Evolutionary conservation across 2,888 invertebrate species (phyloP).

Genomic region (Drosophila borborema): DNA sequence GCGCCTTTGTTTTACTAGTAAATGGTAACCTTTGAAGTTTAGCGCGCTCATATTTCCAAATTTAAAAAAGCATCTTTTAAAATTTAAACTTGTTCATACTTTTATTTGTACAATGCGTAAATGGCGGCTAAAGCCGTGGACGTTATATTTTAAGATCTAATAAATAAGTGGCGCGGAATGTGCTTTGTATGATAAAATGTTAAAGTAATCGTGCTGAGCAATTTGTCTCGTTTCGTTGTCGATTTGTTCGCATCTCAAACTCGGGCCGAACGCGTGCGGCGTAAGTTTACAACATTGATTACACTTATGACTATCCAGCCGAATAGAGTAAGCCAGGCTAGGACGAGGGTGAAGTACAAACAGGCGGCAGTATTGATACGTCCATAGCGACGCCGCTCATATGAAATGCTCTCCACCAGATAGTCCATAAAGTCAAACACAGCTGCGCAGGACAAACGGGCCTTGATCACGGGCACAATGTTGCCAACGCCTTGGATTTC

Average conservation of each 20-base stretch:
- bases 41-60: background rate
- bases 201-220: constrained; percentile 43
- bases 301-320: constrained; percentile 87
- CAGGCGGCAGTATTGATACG: constrained; percentile 91
- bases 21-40: background rate
- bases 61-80: background rate
- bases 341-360: constrained; percentile 88
- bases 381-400: constrained; percentile 88
- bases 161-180: constrained; percentile 61
- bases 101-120: constrained; percentile 69
- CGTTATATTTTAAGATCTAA: constrained; percentile 50
- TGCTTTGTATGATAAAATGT: constrained; percentile 39
- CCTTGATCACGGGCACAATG: constrained; percentile 84
- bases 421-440: constrained; percentile 94
- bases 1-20: no score
- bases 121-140: constrained; percentile 62
- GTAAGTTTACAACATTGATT: constrained; percentile 87
- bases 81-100: constrained; percentile 50
- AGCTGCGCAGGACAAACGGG: constrained; percentile 89
- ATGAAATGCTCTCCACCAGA: constrained; percentile 89
- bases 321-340: constrained; percentile 88
- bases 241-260: constrained; percentile 60
- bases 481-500: constrained; percentile 85
- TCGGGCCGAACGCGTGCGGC: constrained; percentile 78
- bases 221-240: constrained; percentile 25